Base-by-base conservation (phyloP, 2,113 vertebrate species). In the Heterotilapia buettikoferi region DNA sequence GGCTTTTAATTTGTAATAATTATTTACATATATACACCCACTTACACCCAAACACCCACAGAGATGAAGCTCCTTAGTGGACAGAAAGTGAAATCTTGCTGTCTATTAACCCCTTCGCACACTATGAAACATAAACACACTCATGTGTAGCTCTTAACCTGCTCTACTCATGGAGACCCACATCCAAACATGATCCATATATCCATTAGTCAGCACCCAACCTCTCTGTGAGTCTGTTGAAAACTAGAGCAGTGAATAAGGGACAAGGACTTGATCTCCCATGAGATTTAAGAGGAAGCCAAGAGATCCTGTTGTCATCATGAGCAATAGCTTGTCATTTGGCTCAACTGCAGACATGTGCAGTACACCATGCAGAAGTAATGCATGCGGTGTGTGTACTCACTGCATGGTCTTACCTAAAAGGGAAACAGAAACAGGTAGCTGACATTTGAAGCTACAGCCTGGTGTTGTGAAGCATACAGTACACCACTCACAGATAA, bases 311-410 rank as follows among this genome's bases (percentile, higher is more conserved):
- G 90, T 88, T 92, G 85, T 85, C 89, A 84, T 92, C 76, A 86
- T 90, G 66, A 90, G 90, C 94, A 94, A 94, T 94, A 95, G 93
- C 92, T 81, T 43, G 31, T 21, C 82, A 63, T 85, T 78, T 18
- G 43, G 84, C 87, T 90, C 86, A 88, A 86, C 68, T 80, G 56
- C n/a, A 16, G 21, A 56, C 40, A 90, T 21, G 73, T 78, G 73
- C 45, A 73, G 9, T 11, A 47, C 68, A 78, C 45, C 73, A 78
- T 40, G 43, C 73, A 47, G 63, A 78, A 19, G 71, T 56, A 54
- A 78, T 31, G 29, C 71, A 80, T 7, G 31, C 1, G 26, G 7
- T 1, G 5, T 2, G 2, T 79, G n/a, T 36, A 83, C 31, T 71
- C 10, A n/a, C 21, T 33, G 47, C 47, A 59, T 57, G 66, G 19